Base-by-base conservation (phyloP, 1,140 invertebrate genomes). In the Zaprionus vittiger region DNA sequence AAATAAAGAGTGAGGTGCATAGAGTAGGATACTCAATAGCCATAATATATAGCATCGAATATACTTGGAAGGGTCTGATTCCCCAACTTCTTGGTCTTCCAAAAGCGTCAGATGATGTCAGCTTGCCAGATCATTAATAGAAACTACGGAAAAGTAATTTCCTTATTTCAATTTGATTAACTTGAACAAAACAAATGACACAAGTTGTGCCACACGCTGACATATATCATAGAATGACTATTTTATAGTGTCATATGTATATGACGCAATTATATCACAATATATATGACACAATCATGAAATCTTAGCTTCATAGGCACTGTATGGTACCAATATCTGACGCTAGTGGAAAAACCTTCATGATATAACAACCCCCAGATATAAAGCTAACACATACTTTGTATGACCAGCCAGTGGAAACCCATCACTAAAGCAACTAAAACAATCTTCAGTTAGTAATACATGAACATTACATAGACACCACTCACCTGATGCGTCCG, bases 401-500 rank as follows among this genome's bases (percentile, higher is more conserved):
- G 47, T 22, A 52, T 52, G 20, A 24, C 11, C 47, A 52, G 47
- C 47, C 17, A 52, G 9, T 52, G 47, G 47, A 4, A 52, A 52
- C 47, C 47, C 47, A 52, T 24, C n/a, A n/a, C 54, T 56, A 54
- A 66, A 66, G 62, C 49, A 55, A 64, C 54, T 28, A 47, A 59
- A 67, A 59, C 17, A 54, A 67, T 59, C 28, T 59, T 37, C 11
- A 34, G 44, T 59, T 49, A 59, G 24, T 38, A 54, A 57, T 65
- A 26, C 37, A 47, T 47, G 34, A 34, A 24, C n/a, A 15, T 22
- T 44, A 9, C 59, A 22, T 26, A 12, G 31, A 57, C 17, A 14
- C 11, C 61, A 77, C 91, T n/a, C 61, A 92, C 91, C 91, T 92
- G 64, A 92, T 91, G 54, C 91, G 91, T 69, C 91, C 91, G 66